phyloP scores from a whole-genome alignment of 2,113 vertebrate genomes.

The Origma solitaria region DNA sequence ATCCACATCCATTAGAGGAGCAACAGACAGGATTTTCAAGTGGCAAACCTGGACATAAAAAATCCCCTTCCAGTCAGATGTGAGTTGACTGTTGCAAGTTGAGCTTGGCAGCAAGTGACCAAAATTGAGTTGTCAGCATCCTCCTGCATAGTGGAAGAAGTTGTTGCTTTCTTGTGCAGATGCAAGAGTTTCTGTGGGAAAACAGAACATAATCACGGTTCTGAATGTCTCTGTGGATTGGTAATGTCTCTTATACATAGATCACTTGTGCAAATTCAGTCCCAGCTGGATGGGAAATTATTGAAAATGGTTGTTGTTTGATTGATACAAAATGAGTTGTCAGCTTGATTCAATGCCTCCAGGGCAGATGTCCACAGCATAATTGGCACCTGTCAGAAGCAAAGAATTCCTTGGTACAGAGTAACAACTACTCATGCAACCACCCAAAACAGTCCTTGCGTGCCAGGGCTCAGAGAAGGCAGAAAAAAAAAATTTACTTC shows the following conservation, averaged over 20 bases:
- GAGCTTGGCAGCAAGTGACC: neutral
- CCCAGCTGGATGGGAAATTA: conserved; percentile 53
- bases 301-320: conserved; percentile 50
- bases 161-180: conserved; percentile 17
- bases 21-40: neutral
- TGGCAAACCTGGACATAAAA: neutral
- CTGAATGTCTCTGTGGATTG: conserved; percentile 51
- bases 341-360: conserved; percentile 48
- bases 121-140: conserved; percentile 35
- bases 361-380: conserved; percentile 51
- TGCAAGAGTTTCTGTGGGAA: conserved; percentile 56
- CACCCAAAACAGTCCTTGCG: neutral
- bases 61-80: neutral
- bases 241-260: conserved; percentile 43
- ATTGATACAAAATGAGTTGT: conserved; percentile 60
- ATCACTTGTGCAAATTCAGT: conserved; percentile 54
- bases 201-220: conserved; percentile 14
- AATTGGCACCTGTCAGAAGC: conserved; percentile 55
- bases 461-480: neutral
- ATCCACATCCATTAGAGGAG: neutral
- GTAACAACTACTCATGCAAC: neutral
- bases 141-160: neutral
- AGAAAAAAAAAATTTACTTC: neutral
- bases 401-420: conserved; percentile 41
- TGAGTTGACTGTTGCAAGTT: neutral